phyloP scores from a whole-genome alignment of 2,797 vertebrate species.

The Scolopax bukidnonensis region DNA sequence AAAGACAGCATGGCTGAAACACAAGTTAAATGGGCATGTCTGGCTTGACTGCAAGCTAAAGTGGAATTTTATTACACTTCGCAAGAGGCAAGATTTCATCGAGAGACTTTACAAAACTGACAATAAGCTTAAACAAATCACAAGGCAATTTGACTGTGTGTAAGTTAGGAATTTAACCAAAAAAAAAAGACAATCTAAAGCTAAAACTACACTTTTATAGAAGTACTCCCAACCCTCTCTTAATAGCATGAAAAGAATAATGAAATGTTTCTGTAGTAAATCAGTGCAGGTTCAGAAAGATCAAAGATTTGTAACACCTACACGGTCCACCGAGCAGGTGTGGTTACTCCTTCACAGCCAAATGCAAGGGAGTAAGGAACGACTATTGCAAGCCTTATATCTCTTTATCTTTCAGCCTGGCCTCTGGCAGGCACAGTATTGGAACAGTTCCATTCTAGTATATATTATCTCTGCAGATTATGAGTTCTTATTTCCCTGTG shows the following conservation, averaged over 20 bases:
- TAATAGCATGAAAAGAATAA: neutral
- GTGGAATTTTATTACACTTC: neutral
- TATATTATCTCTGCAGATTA: constrained; percentile 41
- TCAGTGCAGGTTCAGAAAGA: constrained; percentile 13
- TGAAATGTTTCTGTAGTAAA: constrained; percentile 1
- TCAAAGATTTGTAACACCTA: neutral
- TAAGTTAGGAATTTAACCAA: neutral
- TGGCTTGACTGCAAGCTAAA: neutral
- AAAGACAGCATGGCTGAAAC: neutral
- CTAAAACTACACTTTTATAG: neutral
- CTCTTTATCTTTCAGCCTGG: constrained; percentile 24
- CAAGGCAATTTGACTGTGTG: neutral
- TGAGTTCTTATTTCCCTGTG: constrained; percentile 40
- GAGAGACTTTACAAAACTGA: neutral
- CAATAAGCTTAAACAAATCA: neutral
- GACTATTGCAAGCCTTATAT: neutral
- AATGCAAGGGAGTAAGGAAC: neutral
- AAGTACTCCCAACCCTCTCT: neutral
- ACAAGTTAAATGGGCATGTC: neutral
- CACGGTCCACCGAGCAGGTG: neutral
- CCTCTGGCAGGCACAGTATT: constrained; percentile 40
- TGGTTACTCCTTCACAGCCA: neutral
- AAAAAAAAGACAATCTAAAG: neutral
- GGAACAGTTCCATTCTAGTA: constrained; percentile 21
- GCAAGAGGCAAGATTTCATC: neutral